Base-by-base conservation (phyloP, 2,888 invertebrate species). In the Platycheirus rosarum region DNA sequence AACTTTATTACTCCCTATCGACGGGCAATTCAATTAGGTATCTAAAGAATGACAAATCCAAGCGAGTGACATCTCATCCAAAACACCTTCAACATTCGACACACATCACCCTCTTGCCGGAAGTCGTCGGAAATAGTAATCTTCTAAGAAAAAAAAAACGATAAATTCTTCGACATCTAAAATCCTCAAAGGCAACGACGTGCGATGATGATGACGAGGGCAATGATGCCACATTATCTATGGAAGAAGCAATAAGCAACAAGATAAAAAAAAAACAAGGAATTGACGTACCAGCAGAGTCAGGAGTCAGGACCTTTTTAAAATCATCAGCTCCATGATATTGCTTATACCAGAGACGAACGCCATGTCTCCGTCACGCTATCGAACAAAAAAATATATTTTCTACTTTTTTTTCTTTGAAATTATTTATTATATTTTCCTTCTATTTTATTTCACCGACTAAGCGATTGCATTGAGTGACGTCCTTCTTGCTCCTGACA, bases 21-120 rank as follows among this genome's bases (percentile, higher is more conserved):
- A 68, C 74, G 68, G n/a, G 68, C 68, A 79, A 79, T 79, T 79
- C 79, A 79, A 74, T 79, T 79, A 79, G 62, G 53, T 63, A 79
- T 74, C 68, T 74, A 68, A 68, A 79, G 74, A 68, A 63, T 79
- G 79, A 74, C 74, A 79, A 74, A 79, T 68, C 71, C 63, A 8
- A 42, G 60, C 57, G 35, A 57, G 32, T 60, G 60, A 60, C 60
- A 44, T 42, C 23, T 57, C n/a, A 46, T n/a, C 4, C 18, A n/a
- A 2, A 26, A 11, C 14, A 57, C 23, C 40, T 14, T 6, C 29
- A 32, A 8, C 8, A 32, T 32, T 8, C 29, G 7, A 32, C 29
- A 32, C 29, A n/a, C n/a, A n/a, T n/a, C n/a, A n/a, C 29, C 29
- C 8, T 8, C 6, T 32, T 7, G 29, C 13, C 14, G 20, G 40